Percentiles rank a stretch among this genome's conserved stretches.
phyloP scores from a whole-genome alignment of 2,113 vertebrate species.

The Cepphus grylle region DNA sequence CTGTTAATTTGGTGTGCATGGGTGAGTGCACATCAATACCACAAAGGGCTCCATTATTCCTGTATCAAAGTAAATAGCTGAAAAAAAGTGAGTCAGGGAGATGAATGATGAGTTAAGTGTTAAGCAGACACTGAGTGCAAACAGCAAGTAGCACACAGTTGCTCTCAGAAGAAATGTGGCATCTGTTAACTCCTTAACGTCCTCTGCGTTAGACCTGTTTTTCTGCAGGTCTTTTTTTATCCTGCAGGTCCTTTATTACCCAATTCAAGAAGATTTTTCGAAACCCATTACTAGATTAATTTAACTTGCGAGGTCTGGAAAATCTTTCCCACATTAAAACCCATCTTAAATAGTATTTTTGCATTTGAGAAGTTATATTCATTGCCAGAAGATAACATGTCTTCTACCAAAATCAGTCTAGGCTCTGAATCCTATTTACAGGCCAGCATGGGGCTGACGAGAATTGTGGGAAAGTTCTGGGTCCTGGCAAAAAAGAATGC shows the following conservation, averaged over 20 bases:
- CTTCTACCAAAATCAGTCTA: neutral
- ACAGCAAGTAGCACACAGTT: neutral
- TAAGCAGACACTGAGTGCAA: slow-evolving; percentile 31
- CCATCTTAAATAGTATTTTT: neutral
- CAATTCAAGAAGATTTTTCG: neutral
- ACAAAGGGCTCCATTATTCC: slow-evolving; percentile 76
- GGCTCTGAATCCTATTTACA: neutral
- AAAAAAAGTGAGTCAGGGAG: slow-evolving; percentile 55
- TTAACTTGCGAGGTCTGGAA: neutral
- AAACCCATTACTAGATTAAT: neutral
- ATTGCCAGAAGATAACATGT: neutral
- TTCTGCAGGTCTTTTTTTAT: neutral
- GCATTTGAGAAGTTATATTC: neutral
- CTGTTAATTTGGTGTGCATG: slow-evolving; percentile 66
- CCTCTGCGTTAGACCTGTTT: neutral
- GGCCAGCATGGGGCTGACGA: neutral
- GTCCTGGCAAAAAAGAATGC: neutral
- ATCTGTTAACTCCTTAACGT: slow-evolving; percentile 10
- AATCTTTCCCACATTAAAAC: fast-evolving
- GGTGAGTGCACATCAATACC: slow-evolving; percentile 65
- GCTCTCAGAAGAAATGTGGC: slow-evolving; percentile 1
- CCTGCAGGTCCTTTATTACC: neutral
- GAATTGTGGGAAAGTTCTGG: neutral
- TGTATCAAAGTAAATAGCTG: slow-evolving; percentile 75
- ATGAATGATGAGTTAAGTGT: slow-evolving; percentile 55